Percentiles rank a stretch among this genome's conserved stretches.
phyloP scores from a whole-genome alignment of 2,888 invertebrate genomes.

The Drosophila hamatofila region DNA sequence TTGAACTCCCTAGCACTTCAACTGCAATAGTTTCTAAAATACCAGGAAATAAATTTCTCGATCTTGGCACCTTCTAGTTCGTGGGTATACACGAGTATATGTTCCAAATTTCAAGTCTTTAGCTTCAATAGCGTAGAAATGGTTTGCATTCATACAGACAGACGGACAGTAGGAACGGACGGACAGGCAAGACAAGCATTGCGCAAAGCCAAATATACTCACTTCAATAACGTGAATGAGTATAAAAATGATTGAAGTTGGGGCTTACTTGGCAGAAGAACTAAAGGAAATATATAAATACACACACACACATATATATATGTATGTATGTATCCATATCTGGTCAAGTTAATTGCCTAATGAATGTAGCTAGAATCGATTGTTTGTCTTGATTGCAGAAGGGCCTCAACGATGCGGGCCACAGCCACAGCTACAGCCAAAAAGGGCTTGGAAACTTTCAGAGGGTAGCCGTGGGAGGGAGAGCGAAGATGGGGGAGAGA shows the following conservation, averaged over 20 bases:
- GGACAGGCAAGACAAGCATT: too few relatives aligned
- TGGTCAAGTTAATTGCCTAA: constrained; percentile 60
- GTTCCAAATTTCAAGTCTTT: too few relatives aligned
- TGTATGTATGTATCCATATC: background rate
- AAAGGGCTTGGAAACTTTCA: background rate
- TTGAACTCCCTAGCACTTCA: too few relatives aligned
- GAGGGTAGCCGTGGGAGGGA: background rate
- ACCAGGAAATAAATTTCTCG: too few relatives aligned
- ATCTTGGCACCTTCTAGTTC: too few relatives aligned
- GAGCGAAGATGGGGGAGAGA: background rate
- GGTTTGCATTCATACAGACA: too few relatives aligned
- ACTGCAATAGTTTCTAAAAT: too few relatives aligned
- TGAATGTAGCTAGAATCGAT: constrained; percentile 60
- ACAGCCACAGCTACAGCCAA: background rate
- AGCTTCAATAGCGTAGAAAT: too few relatives aligned
- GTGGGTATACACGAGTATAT: too few relatives aligned
- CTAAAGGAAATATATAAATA: constrained; percentile 14
- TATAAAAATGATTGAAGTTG: background rate
- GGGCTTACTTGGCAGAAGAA: background rate
- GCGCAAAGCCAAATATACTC: too few relatives aligned
- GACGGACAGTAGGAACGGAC: too few relatives aligned
- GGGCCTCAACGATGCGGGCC: constrained; percentile 52
- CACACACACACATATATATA: background rate
- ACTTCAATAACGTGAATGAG: too few relatives aligned
- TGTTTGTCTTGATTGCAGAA: constrained; percentile 55